phyloP scores from a whole-genome alignment of 2,113 vertebrate species.

The Geothlypis trichas region DNA sequence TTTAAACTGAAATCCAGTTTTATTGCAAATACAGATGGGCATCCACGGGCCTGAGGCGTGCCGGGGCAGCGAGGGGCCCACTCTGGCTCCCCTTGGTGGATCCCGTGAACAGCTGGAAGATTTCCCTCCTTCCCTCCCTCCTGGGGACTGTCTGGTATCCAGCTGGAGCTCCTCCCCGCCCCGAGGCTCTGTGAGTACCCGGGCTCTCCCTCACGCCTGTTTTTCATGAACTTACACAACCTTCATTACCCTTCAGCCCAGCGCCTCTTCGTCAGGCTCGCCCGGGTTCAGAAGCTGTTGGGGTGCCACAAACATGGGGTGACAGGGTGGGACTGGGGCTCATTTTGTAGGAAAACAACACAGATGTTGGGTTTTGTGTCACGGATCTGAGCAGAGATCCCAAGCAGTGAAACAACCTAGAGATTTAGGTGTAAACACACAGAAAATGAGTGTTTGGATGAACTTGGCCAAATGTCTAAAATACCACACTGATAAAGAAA shows the following conservation, averaged over 20 bases:
- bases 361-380: rapidly evolving
- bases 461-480: not conserved
- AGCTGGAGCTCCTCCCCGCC: not conserved
- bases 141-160: not conserved
- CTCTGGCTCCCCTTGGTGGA: not conserved
- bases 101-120: not conserved
- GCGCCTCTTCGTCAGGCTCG: not conserved
- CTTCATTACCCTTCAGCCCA: not conserved
- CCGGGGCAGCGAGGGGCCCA: not conserved
- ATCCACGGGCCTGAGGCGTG: not conserved
- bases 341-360: not conserved
- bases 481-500: not conserved
- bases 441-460: not conserved
- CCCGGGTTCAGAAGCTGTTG: not conserved
- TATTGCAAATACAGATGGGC: not conserved
- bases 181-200: not conserved
- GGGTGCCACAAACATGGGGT: rapidly evolving
- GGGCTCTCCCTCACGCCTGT: not conserved
- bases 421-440: not conserved
- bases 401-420: not conserved
- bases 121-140: not conserved
- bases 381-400: rapidly evolving
- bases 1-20: not conserved
- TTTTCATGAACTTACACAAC: slow-evolving; percentile 12
- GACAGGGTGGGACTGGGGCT: not conserved